Evolutionary conservation across 2,113 vertebrate genomes (phyloP), one percentile per base, ranked within the genome.

Genomic region (Lasiurus cinereus): DNA sequence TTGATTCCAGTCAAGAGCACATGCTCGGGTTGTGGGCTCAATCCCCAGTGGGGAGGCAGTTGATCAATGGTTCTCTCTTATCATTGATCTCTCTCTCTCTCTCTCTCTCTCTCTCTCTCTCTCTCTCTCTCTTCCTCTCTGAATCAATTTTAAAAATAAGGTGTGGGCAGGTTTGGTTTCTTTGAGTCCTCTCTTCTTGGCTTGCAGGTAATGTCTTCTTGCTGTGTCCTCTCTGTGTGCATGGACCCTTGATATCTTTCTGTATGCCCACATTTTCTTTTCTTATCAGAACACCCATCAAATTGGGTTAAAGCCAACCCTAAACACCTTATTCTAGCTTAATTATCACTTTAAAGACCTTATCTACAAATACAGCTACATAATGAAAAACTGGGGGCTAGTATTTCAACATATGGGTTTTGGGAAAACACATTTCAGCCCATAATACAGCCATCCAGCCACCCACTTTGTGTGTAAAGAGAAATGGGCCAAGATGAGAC

Each of bases 261-360:
- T 43, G 24, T 11, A 33, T 8, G 39, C 9, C 13, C 50, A 54
- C 3, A 74, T 50, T 79, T 87, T 69, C 19, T 90, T 62, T 46
- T 85, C 52, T 85, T 70, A 22, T 21, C 54, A 94, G 8, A 39
- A 29, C 0, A 83, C 3, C 16, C 21, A 27, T 83, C 15, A 46
- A 46, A 76, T 19, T 18, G 27, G 33, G 27, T 48, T 52, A 59
- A 15, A 56, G 12, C 19, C n/a, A 13, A 50, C 24, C 31, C 54
- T 64, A 66, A 74, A 62, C 39, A 50, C 0, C 24, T 31, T 9
- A 21, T 67, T 83, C 59, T n/a, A 84, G 72, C 43, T 74, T 91
- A 85, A 82, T 80, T 56, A 62, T 18, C n/a, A 80, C 31, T 59
- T 76, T 88, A 80, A 76, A 84, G 39, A 80, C 22, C 29, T 84